Evolutionary conservation across 2,113 vertebrate species (phyloP), one percentile per base, ranked within the genome.

Genomic region (Zingel zingel): DNA sequence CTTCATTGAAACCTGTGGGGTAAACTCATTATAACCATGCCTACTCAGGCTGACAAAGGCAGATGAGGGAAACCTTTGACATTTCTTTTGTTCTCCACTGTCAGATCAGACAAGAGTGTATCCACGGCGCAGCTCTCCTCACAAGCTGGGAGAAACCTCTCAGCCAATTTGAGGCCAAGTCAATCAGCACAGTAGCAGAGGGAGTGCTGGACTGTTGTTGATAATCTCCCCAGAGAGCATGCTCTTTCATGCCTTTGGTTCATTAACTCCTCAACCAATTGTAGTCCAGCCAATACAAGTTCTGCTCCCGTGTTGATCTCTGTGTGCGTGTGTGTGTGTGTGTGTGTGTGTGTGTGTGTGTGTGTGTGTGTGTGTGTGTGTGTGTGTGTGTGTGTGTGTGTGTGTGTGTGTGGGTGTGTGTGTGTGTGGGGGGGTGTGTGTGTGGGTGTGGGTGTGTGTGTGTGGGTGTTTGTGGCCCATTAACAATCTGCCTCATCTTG

Each of bases 131-230:
- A 68, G 74, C 64, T 72, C 80, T 76, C 71, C 81, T 82, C 51
- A 50, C 72, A 57, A 63, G 67, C 79, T 66, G 64, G 65, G 64
- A 56, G 77, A 72, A 74, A 79, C 85, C 79, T 90, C 63, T 73
- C 30, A 47, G 84, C 74, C 88, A 92, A 90, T 93, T 88, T 89
- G 75, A 88, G 83, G 80, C 69, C 85, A 80, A 88, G 88, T 93
- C 91, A 91, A 86, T 94, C 90, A 91, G 66, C 72, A 7, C 30
- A 15, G 88, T 27, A 71, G 88, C 73, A 85, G 66, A 82, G 74
- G 76, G 76, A 85, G 57, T 18, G 56, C 77, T 43, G 71, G 80
- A 70, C 79, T 54, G 81, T 79, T 90, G 92, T 81, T 92, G 79
- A 89, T 92, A 45, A 86, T 78, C 72, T 89, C 89, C 82, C 82